phyloP scores from a whole-genome alignment of 2,113 vertebrate genomes.

The Hucho hucho region DNA sequence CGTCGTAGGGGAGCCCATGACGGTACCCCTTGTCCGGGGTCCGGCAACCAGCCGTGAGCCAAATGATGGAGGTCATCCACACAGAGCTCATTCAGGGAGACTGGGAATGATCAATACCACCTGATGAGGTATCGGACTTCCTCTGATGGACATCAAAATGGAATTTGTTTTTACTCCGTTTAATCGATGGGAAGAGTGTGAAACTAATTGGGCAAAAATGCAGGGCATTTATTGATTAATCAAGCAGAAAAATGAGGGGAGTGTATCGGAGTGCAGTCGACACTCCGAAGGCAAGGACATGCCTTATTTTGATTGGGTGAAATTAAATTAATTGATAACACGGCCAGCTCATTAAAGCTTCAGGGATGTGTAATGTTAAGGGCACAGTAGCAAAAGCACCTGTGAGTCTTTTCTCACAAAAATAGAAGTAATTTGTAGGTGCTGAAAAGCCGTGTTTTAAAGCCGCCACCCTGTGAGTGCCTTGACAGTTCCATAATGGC shows the following conservation, averaged over 20 bases:
- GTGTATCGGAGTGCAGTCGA: conserved; percentile 51
- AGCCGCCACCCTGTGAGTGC: conserved; percentile 41
- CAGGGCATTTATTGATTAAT: conserved; percentile 78
- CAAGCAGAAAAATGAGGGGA: conserved; percentile 73
- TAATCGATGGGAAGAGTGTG: conserved; percentile 73
- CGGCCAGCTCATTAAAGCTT: conserved; percentile 35
- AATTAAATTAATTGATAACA: conserved; percentile 35
- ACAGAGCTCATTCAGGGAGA: conserved; percentile 55
- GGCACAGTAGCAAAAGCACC: conserved; percentile 53
- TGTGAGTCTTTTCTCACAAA: conserved; percentile 52
- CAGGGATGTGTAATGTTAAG: conserved; percentile 62
- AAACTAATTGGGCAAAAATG: conserved; percentile 80
- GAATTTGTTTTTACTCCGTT: conserved; percentile 72
- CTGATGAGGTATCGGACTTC: conserved; percentile 74
- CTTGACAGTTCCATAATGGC: conserved; percentile 38
- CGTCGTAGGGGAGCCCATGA: conserved; percentile 47
- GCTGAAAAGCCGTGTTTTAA: conserved; percentile 39
- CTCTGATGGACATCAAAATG: conserved; percentile 76
- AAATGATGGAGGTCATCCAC: conserved; percentile 72
- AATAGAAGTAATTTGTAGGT: conserved; percentile 65
- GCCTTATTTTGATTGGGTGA: conserved; percentile 67
- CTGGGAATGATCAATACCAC: conserved; percentile 75
- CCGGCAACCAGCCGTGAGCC: conserved; percentile 45
- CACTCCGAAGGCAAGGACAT: conserved; percentile 58
- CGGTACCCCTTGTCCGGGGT: conserved; percentile 58